Conservation (phyloP, 2,797 vertebrate species). For the Protosalanx chinensis region DNA sequence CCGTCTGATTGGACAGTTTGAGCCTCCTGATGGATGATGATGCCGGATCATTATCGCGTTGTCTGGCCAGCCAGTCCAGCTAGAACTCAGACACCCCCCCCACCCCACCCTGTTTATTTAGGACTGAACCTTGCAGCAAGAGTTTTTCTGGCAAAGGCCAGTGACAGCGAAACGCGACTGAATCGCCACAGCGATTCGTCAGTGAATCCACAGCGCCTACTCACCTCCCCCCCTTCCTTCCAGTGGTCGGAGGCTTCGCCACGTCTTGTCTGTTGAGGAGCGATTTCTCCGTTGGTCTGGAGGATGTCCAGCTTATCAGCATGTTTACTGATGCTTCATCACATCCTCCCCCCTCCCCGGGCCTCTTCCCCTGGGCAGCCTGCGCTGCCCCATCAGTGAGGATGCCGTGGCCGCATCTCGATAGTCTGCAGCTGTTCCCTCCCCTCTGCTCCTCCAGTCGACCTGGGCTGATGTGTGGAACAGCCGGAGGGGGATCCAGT, state of each 20-base stretch:
- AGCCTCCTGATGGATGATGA: conserved; percentile 48
- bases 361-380: background rate
- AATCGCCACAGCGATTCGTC: conserved; percentile 1
- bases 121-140: background rate
- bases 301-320: conserved; percentile 2
- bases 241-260: background rate
- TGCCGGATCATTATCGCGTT: conserved; percentile 42
- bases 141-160: background rate
- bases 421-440: background rate
- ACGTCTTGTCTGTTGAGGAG: background rate
- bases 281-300: background rate
- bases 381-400: background rate
- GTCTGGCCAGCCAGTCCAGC: conserved; percentile 23
- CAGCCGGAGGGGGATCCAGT: background rate
- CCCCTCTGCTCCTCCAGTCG: background rate
- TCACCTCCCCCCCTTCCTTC: background rate
- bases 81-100: background rate
- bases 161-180: background rate
- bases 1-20: conserved; percentile 45
- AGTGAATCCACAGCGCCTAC: background rate
- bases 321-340: background rate
- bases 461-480: background rate
- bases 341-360: background rate
- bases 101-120: background rate
- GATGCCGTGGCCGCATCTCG: background rate